Percentiles rank a stretch among this genome's conserved stretches.
Evolutionary conservation across 2,888 invertebrate species (phyloP).

Genomic region (Noctua janthina): DNA sequence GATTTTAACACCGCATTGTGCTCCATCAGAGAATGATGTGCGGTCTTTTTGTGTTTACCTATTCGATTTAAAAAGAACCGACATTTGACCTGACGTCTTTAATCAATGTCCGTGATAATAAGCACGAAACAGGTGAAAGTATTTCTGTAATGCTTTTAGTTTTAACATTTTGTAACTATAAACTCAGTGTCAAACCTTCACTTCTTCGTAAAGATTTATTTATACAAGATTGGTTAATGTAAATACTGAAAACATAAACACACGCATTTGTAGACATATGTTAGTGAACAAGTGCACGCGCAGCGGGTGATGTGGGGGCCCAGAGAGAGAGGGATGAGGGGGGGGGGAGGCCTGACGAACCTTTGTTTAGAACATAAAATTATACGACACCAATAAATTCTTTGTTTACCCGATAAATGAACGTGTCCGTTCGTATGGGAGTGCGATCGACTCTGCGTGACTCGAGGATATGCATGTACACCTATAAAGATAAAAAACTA

Average conservation of each 20-base stretch:
- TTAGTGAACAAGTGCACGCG: slow-evolving; percentile 85
- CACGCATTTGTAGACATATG: slow-evolving; percentile 85
- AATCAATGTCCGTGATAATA: slow-evolving; percentile 64
- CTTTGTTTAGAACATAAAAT: slow-evolving; percentile 90
- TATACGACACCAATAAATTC: slow-evolving; percentile 90
- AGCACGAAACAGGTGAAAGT: slow-evolving; percentile 62
- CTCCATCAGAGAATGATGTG: slow-evolving; percentile 72
- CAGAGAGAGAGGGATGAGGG: slow-evolving; percentile 45
- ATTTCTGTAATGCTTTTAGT: slow-evolving; percentile 61
- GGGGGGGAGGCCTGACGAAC: slow-evolving; percentile 77
- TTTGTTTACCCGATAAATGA: slow-evolving; percentile 88
- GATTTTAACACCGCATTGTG: slow-evolving; percentile 86
- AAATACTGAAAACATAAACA: slow-evolving; percentile 87
- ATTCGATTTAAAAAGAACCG: slow-evolving; percentile 69
- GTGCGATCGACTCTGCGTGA: slow-evolving; percentile 78
- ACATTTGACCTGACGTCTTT: slow-evolving; percentile 70
- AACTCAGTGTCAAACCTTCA: slow-evolving; percentile 75
- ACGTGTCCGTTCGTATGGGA: slow-evolving; percentile 80
- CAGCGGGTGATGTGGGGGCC: slow-evolving; percentile 75
- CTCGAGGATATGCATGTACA: slow-evolving; percentile 69
- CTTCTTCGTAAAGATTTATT: slow-evolving; percentile 78
- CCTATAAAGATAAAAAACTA: slow-evolving; percentile 62
- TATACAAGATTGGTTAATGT: slow-evolving; percentile 79
- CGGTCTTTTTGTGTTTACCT: slow-evolving; percentile 74
- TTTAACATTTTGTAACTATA: slow-evolving; percentile 68